Base-by-base conservation (phyloP, 1,140 invertebrate species). In the Drosophila melanica region DNA sequence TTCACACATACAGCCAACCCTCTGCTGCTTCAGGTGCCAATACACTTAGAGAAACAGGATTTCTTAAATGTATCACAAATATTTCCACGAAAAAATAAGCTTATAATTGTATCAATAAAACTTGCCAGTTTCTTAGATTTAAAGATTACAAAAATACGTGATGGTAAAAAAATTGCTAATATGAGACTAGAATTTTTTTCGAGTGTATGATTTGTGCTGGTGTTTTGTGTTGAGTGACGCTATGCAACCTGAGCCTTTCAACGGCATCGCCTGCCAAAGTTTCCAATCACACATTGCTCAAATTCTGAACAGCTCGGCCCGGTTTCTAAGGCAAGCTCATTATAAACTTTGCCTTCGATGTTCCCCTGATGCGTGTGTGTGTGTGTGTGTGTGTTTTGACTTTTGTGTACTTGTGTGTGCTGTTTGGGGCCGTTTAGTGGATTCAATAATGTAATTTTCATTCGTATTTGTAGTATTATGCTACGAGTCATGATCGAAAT, bases 301-400 rank as follows among this genome's bases (percentile, higher is more conserved):
- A 37, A 79, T 53, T 66, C 45, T 45, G 53, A 60, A 57, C 55
- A 68, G 58, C 58, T 58, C 57, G 27, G 9, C 33, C 33, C 45
- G 42, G 18, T 30, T 58, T 65, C 35, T 37, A 54, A 47, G 51
- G 70, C 74, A 75, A 87, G 79, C 81, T 81, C 82, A 86, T 86
- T 86, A 86, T 87, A 86, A 81, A 86, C 81, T 87, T 81, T 87
- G 79, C 75, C 82, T 69, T 72, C 59, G 65, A 66, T 68, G 62
- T 59, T 86, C 81, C 81, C 82, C 67, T 75, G 81, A 73, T 47
- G 76, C 44, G 63, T 50, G 27, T 51, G 60, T 45, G 48, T 47
- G 48, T 60, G 51, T 77, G 58, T 16, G 18, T 47, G 53, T 63
- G 55, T 60, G 60, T 64, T 16, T 69, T 55, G 51, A 54, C 23